phyloP scores from a whole-genome alignment of 2,797 vertebrate genomes.

The Gephyroberyx darwinii region DNA sequence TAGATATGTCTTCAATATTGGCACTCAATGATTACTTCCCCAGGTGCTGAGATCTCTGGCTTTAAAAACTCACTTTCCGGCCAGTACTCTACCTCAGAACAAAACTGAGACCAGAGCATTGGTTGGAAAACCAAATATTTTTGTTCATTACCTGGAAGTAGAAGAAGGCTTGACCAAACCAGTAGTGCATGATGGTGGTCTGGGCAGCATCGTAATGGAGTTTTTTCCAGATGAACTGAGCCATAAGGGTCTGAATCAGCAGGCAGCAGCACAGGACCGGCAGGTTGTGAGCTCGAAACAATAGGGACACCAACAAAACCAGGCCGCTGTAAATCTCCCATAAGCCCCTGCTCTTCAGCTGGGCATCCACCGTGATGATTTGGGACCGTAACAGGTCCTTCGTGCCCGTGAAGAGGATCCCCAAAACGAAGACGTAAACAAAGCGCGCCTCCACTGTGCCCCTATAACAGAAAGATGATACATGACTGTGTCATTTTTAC shows the following conservation, averaged over 20 bases:
- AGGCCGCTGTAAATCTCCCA: constrained; percentile 93
- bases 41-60: no score
- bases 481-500: constrained; percentile 22
- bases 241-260: constrained; percentile 87
- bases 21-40: no score
- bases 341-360: constrained; percentile 83
- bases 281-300: constrained; percentile 93
- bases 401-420: constrained; percentile 92
- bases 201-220: constrained; percentile 88
- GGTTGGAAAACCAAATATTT: no score
- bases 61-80: no score
- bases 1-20: no score
- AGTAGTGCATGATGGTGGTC: constrained; percentile 94
- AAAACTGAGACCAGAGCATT: background rate
- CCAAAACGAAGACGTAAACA: constrained; percentile 93
- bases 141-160: constrained; percentile 84
- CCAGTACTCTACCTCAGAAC: background rate
- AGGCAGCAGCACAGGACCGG: constrained; percentile 90
- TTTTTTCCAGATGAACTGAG: constrained; percentile 90
- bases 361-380: constrained; percentile 81
- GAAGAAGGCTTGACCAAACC: constrained; percentile 98
- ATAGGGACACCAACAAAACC: constrained; percentile 88
- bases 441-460: constrained; percentile 95
- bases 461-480: constrained; percentile 73
- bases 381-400: constrained; percentile 92